Conservation (phyloP, 1,140 invertebrate genomes). For the Brachionus paranguensis region DNA sequence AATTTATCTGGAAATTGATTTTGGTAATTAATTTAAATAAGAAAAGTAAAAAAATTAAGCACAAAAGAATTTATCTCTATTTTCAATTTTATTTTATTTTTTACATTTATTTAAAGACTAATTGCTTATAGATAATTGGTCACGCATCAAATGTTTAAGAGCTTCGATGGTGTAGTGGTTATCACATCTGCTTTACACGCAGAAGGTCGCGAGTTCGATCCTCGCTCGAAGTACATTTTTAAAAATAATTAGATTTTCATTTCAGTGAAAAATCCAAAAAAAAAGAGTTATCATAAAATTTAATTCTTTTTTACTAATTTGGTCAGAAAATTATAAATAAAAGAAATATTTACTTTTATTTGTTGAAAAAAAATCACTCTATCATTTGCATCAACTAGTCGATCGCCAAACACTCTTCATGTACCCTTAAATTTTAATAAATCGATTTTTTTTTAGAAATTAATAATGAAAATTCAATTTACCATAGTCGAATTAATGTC, state of each 20-base stretch:
- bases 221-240: conserved; percentile 46
- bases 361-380: background rate
- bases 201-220: conserved; percentile 52
- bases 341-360: conserved; percentile 4
- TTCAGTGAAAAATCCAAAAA: background rate
- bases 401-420: conserved; percentile 56
- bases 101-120: background rate
- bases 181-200: conserved; percentile 55
- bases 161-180: conserved; percentile 49
- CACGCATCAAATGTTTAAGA: background rate
- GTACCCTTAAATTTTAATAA: conserved; percentile 43
- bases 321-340: background rate
- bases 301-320: too few relatives aligned
- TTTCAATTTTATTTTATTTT: too few relatives aligned
- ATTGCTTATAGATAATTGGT: background rate
- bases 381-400: conserved; percentile 52
- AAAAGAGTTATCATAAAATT: background rate
- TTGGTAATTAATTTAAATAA: background rate
- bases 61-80: too few relatives aligned
- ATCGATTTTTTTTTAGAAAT: background rate
- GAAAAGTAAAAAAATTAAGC: too few relatives aligned
- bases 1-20: too few relatives aligned
- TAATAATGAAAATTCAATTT: background rate
- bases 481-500: conserved; percentile 10
- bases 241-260: background rate